Conservation (phyloP, 2,888 invertebrate species). For the Beris morrisii region DNA sequence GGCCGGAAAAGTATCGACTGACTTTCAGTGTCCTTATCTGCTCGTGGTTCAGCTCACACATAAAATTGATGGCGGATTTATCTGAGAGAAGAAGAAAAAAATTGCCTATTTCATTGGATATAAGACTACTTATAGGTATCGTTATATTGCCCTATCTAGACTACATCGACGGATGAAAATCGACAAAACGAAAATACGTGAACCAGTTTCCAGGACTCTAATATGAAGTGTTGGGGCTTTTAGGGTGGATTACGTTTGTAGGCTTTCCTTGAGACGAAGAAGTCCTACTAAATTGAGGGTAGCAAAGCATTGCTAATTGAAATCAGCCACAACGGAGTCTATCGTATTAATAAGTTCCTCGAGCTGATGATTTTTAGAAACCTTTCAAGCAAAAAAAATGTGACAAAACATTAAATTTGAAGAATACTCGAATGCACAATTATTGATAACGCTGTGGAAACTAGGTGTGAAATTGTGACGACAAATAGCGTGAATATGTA, state of each 20-base stretch:
- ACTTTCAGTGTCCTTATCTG: constrained; percentile 19
- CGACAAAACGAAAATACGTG: constrained; percentile 2
- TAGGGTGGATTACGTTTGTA: constrained; percentile 5
- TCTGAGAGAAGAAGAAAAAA: constrained; percentile 1
- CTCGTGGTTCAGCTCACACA: constrained; percentile 22
- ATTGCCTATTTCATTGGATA: constrained; percentile 1
- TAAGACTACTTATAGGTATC: constrained; percentile 5
- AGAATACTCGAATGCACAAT: too few species aligned
- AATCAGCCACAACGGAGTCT: background rate
- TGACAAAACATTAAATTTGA: too few species aligned
- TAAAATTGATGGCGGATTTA: constrained; percentile 14
- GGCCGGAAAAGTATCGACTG: constrained; percentile 6
- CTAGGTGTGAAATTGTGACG: too few species aligned
- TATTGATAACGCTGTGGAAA: too few species aligned
- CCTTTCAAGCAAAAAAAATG: too few species aligned
- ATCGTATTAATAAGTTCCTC: too few species aligned
- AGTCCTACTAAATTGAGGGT: constrained; percentile 16
- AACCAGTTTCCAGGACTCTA: background rate
- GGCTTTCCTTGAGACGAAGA: background rate
- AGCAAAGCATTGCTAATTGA: constrained; percentile 24
- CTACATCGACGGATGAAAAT: constrained; percentile 12
- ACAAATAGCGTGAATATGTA: too few species aligned
- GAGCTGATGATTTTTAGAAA: too few species aligned
- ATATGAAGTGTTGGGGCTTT: constrained; percentile 16
- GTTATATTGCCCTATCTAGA: constrained; percentile 9